Base-by-base conservation (phyloP, 2,888 invertebrate species). In the Cabera pusaria region DNA sequence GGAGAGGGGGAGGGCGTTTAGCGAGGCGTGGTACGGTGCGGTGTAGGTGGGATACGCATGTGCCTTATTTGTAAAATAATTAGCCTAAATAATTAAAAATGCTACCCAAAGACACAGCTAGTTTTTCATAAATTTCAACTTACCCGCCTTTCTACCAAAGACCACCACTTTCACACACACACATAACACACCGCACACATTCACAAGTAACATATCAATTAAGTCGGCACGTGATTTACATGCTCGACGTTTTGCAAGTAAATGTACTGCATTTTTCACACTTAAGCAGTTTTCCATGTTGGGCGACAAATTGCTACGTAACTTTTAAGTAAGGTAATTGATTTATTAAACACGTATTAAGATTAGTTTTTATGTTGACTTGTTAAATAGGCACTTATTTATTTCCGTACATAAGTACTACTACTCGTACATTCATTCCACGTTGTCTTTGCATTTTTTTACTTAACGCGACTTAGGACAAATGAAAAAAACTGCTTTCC, bases 201-300 rank as follows among this genome's bases (percentile, higher is more conserved):
- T 18, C 14, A 37, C 35, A 19, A 12, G 23, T 50, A 61, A 65
- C 56, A 57, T 60, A 56, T 59, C 60, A 68, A 73, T 73, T 74
- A 73, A 55, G 49, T 44, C 59, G 60, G 67, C 67, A 72, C 68
- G 71, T 58, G 58, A 72, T 66, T 64, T 64, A 64, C 61, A 59
- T 67, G 66, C 63, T n/a, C n/a, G 47, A 51, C 47, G 56, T 66
- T 64, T 64, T 58, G 62, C 56, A 68, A 52, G 42, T 32, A 53
- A 49, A 54, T 52, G 49, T 44, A 41, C 48, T 45, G 45, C 40
- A 36, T 47, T 32, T 37, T 38, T 50, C 38, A 39, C 46, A 44
- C 40, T 35, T 45, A 32, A 5, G 14, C 18, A 12, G 22, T 25
- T 37, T 37, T 25, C 24, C 26, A 20, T 41, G 24, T 33, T 32